phyloP scores from a whole-genome alignment of 1,140 invertebrate genomes.

The Magallana ariakensis region DNA sequence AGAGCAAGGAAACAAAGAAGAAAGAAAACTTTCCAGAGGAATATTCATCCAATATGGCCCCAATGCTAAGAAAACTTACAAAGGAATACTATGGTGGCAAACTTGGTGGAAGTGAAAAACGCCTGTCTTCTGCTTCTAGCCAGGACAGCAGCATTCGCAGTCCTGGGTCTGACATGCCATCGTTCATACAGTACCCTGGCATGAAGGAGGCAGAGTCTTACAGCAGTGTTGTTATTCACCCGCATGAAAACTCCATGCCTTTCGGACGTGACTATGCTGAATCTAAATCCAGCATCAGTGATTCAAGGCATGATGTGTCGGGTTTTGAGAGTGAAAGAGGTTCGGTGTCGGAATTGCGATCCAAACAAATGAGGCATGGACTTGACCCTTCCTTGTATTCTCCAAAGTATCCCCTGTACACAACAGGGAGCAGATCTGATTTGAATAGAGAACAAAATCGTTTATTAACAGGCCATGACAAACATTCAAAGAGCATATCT shows the following conservation, averaged over 20 bases:
- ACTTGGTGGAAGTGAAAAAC: conserved; percentile 63
- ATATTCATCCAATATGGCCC: conserved; percentile 71
- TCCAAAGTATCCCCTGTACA: conserved; percentile 50
- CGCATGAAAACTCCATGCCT: conserved; percentile 64
- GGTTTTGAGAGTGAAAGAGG: conserved; percentile 45
- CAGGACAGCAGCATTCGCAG: conserved; percentile 65
- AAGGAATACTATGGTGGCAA: conserved; percentile 72
- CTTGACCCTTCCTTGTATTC: conserved; percentile 63
- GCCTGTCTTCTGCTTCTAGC: conserved; percentile 67
- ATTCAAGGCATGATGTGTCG: conserved; percentile 59
- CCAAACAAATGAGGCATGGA: conserved; percentile 63
- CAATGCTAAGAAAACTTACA: conserved; percentile 87
- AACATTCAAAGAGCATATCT: conserved; percentile 43
- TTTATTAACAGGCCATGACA: conserved; percentile 48
- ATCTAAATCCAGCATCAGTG: conserved; percentile 64
- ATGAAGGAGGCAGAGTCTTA: conserved; percentile 74
- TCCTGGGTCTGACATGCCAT: conserved; percentile 57
- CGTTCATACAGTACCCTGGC: conserved; percentile 58
- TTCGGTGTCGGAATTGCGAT: conserved; percentile 1
- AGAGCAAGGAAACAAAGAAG: conserved; percentile 4
- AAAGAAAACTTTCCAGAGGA: conserved; percentile 18
- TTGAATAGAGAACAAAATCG: conserved; percentile 13
- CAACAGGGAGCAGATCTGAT: conserved; percentile 40
- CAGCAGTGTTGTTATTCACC: conserved; percentile 74
- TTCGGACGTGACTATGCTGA: conserved; percentile 72